Conservation (phyloP, 2,113 vertebrate species). For the Aythya baeri region DNA sequence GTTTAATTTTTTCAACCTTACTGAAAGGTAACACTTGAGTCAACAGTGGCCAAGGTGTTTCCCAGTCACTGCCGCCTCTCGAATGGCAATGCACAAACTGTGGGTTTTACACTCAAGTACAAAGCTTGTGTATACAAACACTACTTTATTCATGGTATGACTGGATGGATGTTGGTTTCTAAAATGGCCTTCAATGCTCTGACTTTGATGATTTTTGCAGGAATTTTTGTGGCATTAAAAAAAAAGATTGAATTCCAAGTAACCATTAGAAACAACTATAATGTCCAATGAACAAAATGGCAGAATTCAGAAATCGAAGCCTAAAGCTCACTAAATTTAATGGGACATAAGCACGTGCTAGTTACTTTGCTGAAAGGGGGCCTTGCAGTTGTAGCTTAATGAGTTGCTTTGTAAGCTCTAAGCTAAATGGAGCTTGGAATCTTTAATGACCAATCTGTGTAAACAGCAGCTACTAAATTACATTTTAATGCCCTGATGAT, state of each 20-base stretch:
- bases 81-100: neutral
- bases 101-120: neutral
- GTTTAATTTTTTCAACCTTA: slow-evolving; percentile 9
- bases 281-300: neutral
- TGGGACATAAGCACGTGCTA: neutral
- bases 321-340: neutral
- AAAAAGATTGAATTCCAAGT: neutral
- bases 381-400: slow-evolving; percentile 7
- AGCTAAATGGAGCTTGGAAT: slow-evolving; percentile 48
- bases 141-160: neutral
- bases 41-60: neutral
- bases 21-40: slow-evolving; percentile 40
- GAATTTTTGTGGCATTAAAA: neutral
- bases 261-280: neutral
- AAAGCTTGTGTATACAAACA: neutral
- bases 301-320: neutral
- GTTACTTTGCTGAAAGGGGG: neutral
- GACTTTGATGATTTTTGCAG: neutral
- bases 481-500: slow-evolving; percentile 53
- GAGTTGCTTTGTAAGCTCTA: slow-evolving; percentile 29
- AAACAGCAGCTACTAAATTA: slow-evolving; percentile 59
- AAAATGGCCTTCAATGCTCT: neutral
- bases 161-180: neutral
- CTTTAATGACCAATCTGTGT: slow-evolving; percentile 59
- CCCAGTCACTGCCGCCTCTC: neutral